A percentile compares a stretch with the other conserved stretches of the same genome.
phyloP scores from a whole-genome alignment of 2,888 invertebrate genomes.

The Drosophila kambysellisi region DNA sequence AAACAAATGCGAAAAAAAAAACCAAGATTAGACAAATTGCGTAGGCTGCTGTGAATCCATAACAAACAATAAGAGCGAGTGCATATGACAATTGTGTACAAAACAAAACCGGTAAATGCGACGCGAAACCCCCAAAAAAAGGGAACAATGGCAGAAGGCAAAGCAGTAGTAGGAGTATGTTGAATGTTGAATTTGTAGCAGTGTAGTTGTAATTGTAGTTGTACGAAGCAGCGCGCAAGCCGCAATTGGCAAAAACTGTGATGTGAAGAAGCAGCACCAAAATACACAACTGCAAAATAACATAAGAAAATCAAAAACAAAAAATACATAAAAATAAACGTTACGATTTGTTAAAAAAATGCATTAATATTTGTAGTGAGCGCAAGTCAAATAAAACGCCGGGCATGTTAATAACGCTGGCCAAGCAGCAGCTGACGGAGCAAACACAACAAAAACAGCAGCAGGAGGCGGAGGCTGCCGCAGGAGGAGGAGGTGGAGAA shows the following conservation, averaged over 20 bases:
- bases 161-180: conserved; percentile 63
- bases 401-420: conserved; percentile 59
- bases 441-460: conserved; percentile 15
- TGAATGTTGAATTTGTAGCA: conserved; percentile 62
- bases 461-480: neutral
- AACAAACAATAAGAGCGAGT: neutral
- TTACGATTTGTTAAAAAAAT: conserved; percentile 2
- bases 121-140: conserved; percentile 26
- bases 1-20: conserved; percentile 39
- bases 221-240: conserved; percentile 68
- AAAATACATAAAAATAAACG: conserved; percentile 13
- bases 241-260: conserved; percentile 44
- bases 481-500: conserved; percentile 6
- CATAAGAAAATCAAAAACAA: conserved; percentile 18
- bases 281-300: conserved; percentile 32
- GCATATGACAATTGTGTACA: neutral
- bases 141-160: conserved; percentile 52
- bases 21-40: conserved; percentile 6
- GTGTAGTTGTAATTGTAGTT: conserved; percentile 72
- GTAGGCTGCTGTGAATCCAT: neutral
- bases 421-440: conserved; percentile 59
- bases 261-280: conserved; percentile 41
- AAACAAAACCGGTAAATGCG: conserved; percentile 47
- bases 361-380: conserved; percentile 19
- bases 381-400: conserved; percentile 42